Evolutionary conservation across 2,113 vertebrate genomes (phyloP).

Genomic region (Lophura nycthemera): DNA sequence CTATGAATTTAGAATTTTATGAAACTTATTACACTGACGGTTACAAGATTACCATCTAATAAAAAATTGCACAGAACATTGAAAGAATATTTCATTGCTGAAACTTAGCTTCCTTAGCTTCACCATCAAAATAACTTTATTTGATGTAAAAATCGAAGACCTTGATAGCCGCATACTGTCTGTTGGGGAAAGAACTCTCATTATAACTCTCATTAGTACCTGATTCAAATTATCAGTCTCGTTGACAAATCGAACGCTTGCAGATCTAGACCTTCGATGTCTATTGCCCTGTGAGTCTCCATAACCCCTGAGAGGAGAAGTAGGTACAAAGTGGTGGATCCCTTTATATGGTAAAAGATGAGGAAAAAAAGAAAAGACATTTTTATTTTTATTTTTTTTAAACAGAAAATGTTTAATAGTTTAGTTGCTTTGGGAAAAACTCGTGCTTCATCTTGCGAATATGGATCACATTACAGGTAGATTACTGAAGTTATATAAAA

Average conservation of each 20-base stretch:
- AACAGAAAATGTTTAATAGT: background rate
- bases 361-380: background rate
- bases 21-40: background rate
- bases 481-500: background rate
- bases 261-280: constrained; percentile 82
- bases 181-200: background rate
- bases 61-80: rapidly evolving
- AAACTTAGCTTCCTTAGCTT: background rate
- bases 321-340: constrained; percentile 79
- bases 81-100: background rate
- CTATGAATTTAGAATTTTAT: background rate
- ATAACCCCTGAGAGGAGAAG: constrained; percentile 87
- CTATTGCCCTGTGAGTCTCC: constrained; percentile 54
- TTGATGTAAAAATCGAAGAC: background rate
- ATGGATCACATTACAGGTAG: background rate
- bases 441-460: background rate
- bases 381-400: background rate
- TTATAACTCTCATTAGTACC: constrained; percentile 68
- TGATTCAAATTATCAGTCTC: constrained; percentile 69
- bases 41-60: background rate
- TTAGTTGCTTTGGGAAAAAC: background rate
- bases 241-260: constrained; percentile 85
- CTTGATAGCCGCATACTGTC: background rate
- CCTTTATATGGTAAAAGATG: constrained; percentile 76
- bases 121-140: background rate